Base-by-base conservation (phyloP, 2,888 invertebrate genomes). In the Macropis europaea region DNA sequence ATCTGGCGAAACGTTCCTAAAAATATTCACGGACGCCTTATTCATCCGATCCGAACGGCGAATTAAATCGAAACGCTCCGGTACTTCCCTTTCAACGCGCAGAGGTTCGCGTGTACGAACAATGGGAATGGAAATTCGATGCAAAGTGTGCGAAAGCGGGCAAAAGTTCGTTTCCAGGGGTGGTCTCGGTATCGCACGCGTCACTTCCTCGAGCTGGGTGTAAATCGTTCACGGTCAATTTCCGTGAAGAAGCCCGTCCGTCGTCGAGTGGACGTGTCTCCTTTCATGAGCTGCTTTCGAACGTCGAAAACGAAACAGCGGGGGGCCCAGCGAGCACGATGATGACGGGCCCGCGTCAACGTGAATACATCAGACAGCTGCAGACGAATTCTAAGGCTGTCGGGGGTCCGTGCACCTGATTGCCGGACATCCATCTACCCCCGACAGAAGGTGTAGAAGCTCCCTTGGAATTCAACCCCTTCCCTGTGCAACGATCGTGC, bases 381-480 rank as follows among this genome's bases (percentile, higher is more conserved):
- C 61, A 54, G 50, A 70, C 64, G 66, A 63, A 74, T 74, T 69
- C 69, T 67, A 76, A 79, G 74, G 48, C 77, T 38, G 76, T 73
- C 36, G 80, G 72, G 77, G 64, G 81, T 81, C 81, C 17, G 48
- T 68, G 69, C 81, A 81, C 79, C 82, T 82, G 86, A 83, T 83
- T 77, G 77, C 81, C 64, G 81, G 75, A 81, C 86, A 84, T 84
- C 81, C 76, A 81, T 83, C 79, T 73, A 53, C 73, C 68, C 63
- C 64, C 48, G 68, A 69, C 59, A 48, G 75, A 73, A 82, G 77
- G 73, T 74, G 71, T 59, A 68, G 61, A 66, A 76, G 76, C 77
- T 66, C 73, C 61, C 7, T 56, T 66, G 60, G 70, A 70, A 53
- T 53, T 43, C 76, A 40, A 11, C 45, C 64, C 32, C 60, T 50